phyloP scores from a whole-genome alignment of 2,888 invertebrate genomes.

The Acronicta alni region DNA sequence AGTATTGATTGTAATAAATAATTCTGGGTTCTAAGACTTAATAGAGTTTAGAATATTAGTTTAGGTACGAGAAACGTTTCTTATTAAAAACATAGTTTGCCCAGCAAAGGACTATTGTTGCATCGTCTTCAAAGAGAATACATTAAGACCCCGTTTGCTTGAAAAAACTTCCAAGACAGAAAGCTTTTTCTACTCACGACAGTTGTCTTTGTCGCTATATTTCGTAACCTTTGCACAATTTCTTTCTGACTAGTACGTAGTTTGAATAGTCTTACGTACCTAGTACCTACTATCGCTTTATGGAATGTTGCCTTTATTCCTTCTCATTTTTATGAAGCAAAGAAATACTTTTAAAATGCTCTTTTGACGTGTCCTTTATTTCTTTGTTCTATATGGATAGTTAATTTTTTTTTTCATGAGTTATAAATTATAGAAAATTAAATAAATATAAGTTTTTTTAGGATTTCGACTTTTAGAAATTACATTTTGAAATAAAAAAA shows the following conservation, averaged over 20 bases:
- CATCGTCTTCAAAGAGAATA: constrained; percentile 34
- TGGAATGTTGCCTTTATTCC: no score
- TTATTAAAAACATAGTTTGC: constrained; percentile 2
- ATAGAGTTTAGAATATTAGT: background rate
- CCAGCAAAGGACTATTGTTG: constrained; percentile 16
- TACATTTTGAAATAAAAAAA: no score
- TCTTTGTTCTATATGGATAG: no score
- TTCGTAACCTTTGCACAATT: constrained; percentile 19
- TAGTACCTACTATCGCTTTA: background rate
- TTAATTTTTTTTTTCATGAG: no score
- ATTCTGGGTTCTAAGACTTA: background rate
- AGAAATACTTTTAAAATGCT: no score
- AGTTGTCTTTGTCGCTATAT: constrained; percentile 30
- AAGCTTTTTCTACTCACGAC: constrained; percentile 2
- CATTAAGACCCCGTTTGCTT: constrained; percentile 17
- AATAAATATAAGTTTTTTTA: no score
- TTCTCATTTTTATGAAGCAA: no score
- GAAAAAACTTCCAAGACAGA: constrained; percentile 12
- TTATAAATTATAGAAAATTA: no score
- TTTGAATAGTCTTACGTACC: background rate
- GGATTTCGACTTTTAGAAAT: no score
- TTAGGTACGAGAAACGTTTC: constrained; percentile 9
- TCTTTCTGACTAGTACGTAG: background rate
- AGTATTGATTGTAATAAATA: background rate
- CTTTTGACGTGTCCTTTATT: no score